phyloP scores from a whole-genome alignment of 1,140 invertebrate species.

The Nasonia giraulti region DNA sequence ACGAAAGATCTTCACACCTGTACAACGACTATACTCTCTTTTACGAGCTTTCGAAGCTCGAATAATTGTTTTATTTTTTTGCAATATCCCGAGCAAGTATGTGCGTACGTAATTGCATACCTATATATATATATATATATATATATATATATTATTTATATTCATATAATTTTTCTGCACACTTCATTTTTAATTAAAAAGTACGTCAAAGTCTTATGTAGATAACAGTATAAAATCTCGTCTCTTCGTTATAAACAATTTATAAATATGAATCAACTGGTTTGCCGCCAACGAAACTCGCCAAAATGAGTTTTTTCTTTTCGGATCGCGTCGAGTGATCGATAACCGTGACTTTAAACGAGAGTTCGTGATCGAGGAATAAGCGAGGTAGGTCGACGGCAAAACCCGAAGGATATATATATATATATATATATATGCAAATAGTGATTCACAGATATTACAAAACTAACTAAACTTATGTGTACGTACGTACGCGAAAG shows the following conservation, averaged over 20 bases:
- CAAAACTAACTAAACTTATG: slow-evolving; percentile 74
- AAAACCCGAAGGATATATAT: slow-evolving; percentile 22
- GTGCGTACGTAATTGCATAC: slow-evolving; percentile 48
- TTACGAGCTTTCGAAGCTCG: slow-evolving; percentile 26
- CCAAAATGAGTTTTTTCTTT: not conserved
- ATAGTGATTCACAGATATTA: slow-evolving; percentile 66
- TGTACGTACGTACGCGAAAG: slow-evolving; percentile 14
- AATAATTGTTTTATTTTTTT: not conserved
- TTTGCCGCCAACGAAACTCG: slow-evolving; percentile 4
- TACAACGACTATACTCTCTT: slow-evolving; percentile 29
- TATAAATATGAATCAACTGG: slow-evolving; percentile 34
- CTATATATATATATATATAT: slow-evolving; percentile 48
- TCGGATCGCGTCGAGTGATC: not conserved
- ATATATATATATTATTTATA: slow-evolving; percentile 14
- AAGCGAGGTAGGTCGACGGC: slow-evolving; percentile 11
- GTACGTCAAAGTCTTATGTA: slow-evolving; percentile 40
- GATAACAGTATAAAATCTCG: slow-evolving; percentile 50
- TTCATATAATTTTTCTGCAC: slow-evolving; percentile 12
- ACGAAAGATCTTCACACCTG: slow-evolving; percentile 15
- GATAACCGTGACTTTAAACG: not conserved
- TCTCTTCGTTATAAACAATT: slow-evolving; percentile 44
- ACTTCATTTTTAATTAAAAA: slow-evolving; percentile 36
- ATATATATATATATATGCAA: slow-evolving; percentile 11
- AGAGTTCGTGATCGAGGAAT: not conserved
- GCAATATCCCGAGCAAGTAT: slow-evolving; percentile 19